phyloP scores from a whole-genome alignment of 2,888 invertebrate genomes.

The Aethes cnicana region DNA sequence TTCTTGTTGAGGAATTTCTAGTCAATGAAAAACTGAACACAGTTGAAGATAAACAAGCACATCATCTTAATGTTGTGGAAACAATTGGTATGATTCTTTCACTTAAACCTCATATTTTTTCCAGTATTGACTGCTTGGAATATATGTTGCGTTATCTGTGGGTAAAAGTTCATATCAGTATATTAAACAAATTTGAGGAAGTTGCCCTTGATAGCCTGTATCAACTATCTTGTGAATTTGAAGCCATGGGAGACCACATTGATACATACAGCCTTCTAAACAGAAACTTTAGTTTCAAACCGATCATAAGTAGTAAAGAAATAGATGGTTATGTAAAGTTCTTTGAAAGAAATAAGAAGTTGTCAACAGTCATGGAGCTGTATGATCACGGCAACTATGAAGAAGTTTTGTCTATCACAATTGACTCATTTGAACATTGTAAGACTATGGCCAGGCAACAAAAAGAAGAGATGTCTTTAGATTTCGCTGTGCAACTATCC shows the following conservation, averaged over 20 bases:
- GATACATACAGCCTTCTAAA: conserved; percentile 57
- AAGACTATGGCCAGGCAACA: conserved; percentile 66
- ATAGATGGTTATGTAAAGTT: conserved; percentile 62
- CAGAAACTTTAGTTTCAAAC: conserved; percentile 67
- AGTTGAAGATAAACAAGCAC: conserved; percentile 45
- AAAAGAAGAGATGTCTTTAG: conserved; percentile 74
- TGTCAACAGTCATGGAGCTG: conserved; percentile 86
- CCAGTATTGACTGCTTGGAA: conserved; percentile 59
- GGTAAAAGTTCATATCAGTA: conserved; percentile 68
- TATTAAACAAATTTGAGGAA: conserved; percentile 67
- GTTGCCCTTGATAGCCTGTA: conserved; percentile 70
- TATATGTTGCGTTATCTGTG: conserved; percentile 66
- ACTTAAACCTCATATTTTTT: conserved; percentile 63
- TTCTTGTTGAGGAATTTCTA: conserved; percentile 67
- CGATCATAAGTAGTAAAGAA: conserved; percentile 61
- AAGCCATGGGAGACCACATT: conserved; percentile 67
- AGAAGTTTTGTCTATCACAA: conserved; percentile 85
- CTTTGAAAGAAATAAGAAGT: conserved; percentile 75
- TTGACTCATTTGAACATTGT: conserved; percentile 85
- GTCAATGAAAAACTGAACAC: conserved; percentile 62
- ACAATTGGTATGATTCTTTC: conserved; percentile 62
- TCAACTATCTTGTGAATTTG: conserved; percentile 69
- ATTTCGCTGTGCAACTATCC: conserved; percentile 82
- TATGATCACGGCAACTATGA: conserved; percentile 85
- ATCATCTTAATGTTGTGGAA: conserved; percentile 63